Evolutionary conservation across 92 coral and sea anemone species (phyloP).

Genomic region (Phenganax marumi): DNA sequence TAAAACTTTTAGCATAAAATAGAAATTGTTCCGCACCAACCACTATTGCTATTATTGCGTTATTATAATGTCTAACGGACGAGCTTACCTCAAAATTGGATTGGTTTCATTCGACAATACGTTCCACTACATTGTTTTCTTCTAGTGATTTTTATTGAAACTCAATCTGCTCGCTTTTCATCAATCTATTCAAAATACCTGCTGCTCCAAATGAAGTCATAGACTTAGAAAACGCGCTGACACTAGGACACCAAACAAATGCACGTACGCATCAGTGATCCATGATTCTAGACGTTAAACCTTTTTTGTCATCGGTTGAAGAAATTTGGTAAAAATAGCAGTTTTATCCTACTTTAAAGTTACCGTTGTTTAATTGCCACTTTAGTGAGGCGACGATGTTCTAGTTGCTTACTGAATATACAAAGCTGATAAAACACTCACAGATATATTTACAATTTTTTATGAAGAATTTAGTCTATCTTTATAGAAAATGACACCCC

Average conservation of each 20-base stretch:
- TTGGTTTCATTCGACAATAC: background rate
- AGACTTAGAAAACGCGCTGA: background rate
- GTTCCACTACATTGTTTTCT: background rate
- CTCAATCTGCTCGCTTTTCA: background rate
- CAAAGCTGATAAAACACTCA: background rate
- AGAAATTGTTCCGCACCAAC: background rate
- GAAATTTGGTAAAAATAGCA: background rate
- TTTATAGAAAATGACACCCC: constrained; percentile 89
- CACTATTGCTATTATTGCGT: too few species aligned
- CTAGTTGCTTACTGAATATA: background rate
- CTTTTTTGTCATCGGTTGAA: too few species aligned
- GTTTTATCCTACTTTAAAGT: background rate
- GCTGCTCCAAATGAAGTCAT: constrained; percentile 17
- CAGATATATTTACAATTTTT: constrained; percentile 7
- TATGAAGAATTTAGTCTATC: background rate
- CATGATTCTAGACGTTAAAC: background rate
- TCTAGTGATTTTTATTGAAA: background rate
- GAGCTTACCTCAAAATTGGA: background rate
- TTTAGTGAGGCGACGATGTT: too few species aligned
- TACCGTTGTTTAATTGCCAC: too few species aligned
- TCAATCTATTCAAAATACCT: constrained; percentile 15
- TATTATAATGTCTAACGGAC: background rate
- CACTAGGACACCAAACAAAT: constrained; percentile 12
- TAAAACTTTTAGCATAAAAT: background rate
- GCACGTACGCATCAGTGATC: background rate